These are phyloP conservation scores for Clistopyga incitator DNA, from an alignment of 2,888 invertebrate genomes.

Conservation along the genomic window DNA sequence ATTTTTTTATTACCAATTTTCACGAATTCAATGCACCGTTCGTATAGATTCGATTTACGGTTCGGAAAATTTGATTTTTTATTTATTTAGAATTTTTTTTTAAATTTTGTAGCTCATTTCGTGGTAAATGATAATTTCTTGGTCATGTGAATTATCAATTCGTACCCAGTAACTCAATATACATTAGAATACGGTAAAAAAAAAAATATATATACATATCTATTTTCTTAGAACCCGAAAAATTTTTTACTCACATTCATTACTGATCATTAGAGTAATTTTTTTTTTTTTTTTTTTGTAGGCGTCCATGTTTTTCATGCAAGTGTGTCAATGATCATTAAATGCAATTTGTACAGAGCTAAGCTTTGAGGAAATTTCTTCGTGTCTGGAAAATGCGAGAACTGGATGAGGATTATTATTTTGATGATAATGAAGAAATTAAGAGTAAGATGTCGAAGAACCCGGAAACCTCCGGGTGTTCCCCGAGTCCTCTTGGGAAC, in stretches of 20 bases:
- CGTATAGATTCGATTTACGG: background rate
- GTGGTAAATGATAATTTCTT: background rate
- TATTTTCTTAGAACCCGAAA: too few relatives aligned
- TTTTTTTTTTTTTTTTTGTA: too few relatives aligned
- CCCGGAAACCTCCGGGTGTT: constrained; percentile 37
- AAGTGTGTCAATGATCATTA: too few relatives aligned
- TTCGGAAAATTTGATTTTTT: background rate
- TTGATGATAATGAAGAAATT: background rate
- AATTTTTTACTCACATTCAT: too few relatives aligned
- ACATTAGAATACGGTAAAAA: too few relatives aligned
- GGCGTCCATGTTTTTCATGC: too few relatives aligned
- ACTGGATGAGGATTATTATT: constrained; percentile 4
- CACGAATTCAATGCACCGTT: background rate
- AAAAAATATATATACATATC: too few relatives aligned
- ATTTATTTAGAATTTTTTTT: too few relatives aligned
- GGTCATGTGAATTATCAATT: too few relatives aligned
- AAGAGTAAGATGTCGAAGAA: constrained; percentile 20
- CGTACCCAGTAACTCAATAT: too few relatives aligned
- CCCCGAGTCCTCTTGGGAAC: constrained; percentile 13
- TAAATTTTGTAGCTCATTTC: too few relatives aligned
- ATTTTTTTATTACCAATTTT: background rate
- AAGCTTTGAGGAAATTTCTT: constrained; percentile 16
- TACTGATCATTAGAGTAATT: too few relatives aligned
- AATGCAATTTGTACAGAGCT: background rate
- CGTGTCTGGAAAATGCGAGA: background rate